Percentiles rank a stretch among this genome's conserved stretches.
Conservation (phyloP, 2,113 vertebrate species). For the Sterrhoptilus dennistouni region DNA sequence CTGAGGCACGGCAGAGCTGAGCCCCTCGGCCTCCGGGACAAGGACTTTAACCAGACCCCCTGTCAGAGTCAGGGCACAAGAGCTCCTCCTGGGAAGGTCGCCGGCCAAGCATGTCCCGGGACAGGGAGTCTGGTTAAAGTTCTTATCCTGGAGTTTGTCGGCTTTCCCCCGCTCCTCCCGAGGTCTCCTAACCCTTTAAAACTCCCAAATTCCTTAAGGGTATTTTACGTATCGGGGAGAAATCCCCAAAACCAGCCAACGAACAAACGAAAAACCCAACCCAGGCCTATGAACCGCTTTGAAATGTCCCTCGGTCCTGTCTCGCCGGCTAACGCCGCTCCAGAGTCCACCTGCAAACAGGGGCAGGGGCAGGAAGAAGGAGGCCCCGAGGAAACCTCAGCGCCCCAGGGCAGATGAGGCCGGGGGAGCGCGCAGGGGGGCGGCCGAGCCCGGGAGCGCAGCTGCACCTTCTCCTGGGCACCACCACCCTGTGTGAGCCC, state of each 20-base stretch:
- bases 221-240: accelerated
- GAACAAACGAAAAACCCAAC: not conserved
- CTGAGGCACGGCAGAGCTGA: not conserved
- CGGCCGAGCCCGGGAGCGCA: not conserved
- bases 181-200: not conserved
- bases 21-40: not conserved
- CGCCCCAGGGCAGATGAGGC: not conserved
- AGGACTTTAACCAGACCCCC: too few species aligned
- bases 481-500: not conserved
- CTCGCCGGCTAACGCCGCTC: not conserved
- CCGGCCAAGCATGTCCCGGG: too few species aligned
- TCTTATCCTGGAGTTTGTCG: not conserved
- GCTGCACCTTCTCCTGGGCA: not conserved
- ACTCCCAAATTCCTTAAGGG: not conserved
- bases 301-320: not conserved
- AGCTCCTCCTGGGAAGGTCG: too few species aligned
- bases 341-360: slow-evolving; percentile 7
- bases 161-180: accelerated
- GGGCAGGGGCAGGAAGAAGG: not conserved
- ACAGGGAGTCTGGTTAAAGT: not conserved
- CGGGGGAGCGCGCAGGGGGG: not conserved
- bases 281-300: not conserved
- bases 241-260: not conserved
- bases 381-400: not conserved
- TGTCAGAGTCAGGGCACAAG: too few species aligned